Evolutionary conservation across 1,140 invertebrate species (phyloP).

Genomic region (Contarinia nasturtii): DNA sequence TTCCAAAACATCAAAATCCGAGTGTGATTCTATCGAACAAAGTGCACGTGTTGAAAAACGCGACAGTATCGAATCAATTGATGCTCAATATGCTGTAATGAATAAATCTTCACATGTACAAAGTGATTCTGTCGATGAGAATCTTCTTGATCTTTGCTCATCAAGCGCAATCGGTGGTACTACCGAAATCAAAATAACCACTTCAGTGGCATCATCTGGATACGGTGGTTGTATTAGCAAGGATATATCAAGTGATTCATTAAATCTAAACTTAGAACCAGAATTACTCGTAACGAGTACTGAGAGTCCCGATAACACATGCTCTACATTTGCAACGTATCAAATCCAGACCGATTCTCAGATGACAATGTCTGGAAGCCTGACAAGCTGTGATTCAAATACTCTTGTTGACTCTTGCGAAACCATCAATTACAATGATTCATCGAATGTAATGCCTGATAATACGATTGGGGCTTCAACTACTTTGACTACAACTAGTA

Average conservation of each 20-base stretch:
- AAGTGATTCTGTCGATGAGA: background rate
- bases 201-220: slow-evolving; percentile 26
- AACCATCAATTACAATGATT: background rate
- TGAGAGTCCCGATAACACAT: slow-evolving; percentile 45
- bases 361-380: slow-evolving; percentile 46
- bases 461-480: background rate
- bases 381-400: slow-evolving; percentile 37
- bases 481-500: background rate
- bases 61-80: slow-evolving; percentile 29
- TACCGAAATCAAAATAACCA: slow-evolving; percentile 24
- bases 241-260: slow-evolving; percentile 19
- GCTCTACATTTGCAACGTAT: slow-evolving; percentile 63
- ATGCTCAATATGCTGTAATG: slow-evolving; percentile 26
- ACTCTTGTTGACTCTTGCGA: slow-evolving; percentile 20
- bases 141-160: slow-evolving; percentile 6
- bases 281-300: slow-evolving; percentile 44
- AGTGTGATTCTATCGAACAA: slow-evolving; percentile 20
- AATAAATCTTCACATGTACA: slow-evolving; percentile 14
- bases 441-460: background rate
- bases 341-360: slow-evolving; percentile 63
- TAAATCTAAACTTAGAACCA: slow-evolving; percentile 24
- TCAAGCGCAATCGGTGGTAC: slow-evolving; percentile 8
- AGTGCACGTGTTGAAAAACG: slow-evolving; percentile 23
- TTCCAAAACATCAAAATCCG: slow-evolving; percentile 8
- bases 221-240: slow-evolving; percentile 18